Base-by-base conservation (phyloP, 2,113 vertebrate genomes). In the Microcebus lehilahytsara region DNA sequence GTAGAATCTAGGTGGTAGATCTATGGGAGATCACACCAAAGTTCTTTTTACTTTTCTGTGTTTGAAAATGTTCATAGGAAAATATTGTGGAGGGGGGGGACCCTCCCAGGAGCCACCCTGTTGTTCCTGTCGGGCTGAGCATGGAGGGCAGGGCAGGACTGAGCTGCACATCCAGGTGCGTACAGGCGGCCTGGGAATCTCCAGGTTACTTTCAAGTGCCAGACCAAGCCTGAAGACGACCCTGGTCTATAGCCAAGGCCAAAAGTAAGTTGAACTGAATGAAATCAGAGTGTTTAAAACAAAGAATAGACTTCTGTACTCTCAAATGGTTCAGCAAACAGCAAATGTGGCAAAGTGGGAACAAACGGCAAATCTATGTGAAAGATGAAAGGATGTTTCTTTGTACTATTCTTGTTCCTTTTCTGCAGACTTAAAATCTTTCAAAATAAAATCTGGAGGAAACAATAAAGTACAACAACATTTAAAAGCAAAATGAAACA, bases 1-100 rank as follows among this genome's bases (percentile, higher is more conserved):
- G 34, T 58, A 83, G 53, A 86, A 78, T 80, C 11, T 53, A 86
- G 75, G 62, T 66, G 67, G 42, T 64, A 2, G 17, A 40, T 56
- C 23, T 34, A 83, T 53, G 64, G 9, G 75, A 92, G n/a, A 56
- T 62, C n/a, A 69, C 20, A 16, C n/a, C 51, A 91, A 69, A 81
- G 53, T 60, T 86, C n/a, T 79, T 78, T 85, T 69, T 22, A 77
- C 17, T 64, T 42, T 85, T 71, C 30, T 94, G 16, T 53, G 40
- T 78, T 96, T 85, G 60, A 86, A 97, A 97, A 74, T 66, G 49
- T 91, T 93, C 49, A 72, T 78, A 64, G 90, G 74, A 85, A 66
- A 92, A 85, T 72, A 37, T 17, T 56, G 22, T 1, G 16, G 53
- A n/a, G 53, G 7, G 34, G 23, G 1, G 7, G 20, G 13, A 58